A percentile compares a stretch with the other conserved stretches of the same genome.
phyloP scores from a whole-genome alignment of 2,888 invertebrate species.

The Cinara cedri region DNA sequence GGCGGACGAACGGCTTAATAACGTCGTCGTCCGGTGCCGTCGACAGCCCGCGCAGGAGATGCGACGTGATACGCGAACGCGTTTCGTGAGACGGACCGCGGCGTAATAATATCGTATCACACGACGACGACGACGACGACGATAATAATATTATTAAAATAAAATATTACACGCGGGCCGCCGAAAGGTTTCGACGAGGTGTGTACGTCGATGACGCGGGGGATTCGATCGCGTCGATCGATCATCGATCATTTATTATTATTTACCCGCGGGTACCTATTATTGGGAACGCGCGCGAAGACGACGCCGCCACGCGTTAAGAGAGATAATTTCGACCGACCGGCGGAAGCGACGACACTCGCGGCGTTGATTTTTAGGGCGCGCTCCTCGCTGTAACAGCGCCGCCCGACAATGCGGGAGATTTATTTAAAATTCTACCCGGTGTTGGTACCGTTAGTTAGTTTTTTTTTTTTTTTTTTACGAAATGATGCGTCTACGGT shows the following conservation, averaged over 20 bases:
- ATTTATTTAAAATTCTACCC: too few species aligned
- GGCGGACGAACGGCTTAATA: conserved; percentile 47
- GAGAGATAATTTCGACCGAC: neutral
- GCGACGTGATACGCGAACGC: conserved; percentile 34
- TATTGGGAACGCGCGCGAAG: too few species aligned
- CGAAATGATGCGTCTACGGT: too few species aligned
- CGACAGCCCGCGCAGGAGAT: conserved; percentile 34
- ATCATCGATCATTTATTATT: neutral
- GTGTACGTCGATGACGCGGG: conserved; percentile 3
- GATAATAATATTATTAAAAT: neutral
- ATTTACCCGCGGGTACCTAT: too few species aligned
- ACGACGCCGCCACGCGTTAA: too few species aligned
- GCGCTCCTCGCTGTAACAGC: too few species aligned
- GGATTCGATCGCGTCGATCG: conserved; percentile 13
- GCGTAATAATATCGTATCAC: neutral
- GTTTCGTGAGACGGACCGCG: conserved; percentile 27
- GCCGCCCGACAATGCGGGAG: too few species aligned
- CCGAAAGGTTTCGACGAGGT: conserved; percentile 29
- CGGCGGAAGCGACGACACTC: neutral
- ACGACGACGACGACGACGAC: neutral
- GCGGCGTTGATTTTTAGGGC: neutral
- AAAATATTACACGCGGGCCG: neutral
- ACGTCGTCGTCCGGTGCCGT: conserved; percentile 35
- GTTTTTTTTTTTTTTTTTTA: too few species aligned
- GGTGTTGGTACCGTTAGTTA: too few species aligned